phyloP scores from a whole-genome alignment of 2,797 vertebrate genomes.

The Buceros bicornis region DNA sequence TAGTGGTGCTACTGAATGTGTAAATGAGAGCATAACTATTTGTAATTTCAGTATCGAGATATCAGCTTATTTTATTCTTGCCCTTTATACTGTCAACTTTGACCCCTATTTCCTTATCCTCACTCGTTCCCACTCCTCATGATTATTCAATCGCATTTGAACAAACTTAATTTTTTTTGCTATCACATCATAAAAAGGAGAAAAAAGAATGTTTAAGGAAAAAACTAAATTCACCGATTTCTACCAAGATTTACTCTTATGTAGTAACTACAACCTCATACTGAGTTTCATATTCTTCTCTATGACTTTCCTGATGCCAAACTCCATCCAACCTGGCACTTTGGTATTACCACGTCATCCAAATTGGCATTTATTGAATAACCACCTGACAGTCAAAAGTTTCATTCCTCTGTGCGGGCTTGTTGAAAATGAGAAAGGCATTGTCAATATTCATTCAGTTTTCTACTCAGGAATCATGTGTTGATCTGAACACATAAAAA shows the following conservation, averaged over 20 bases:
- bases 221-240: not conserved
- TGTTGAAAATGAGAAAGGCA: not conserved
- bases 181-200: not conserved
- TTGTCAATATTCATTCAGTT: not conserved
- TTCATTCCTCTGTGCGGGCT: not conserved
- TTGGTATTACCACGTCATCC: not conserved
- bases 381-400: not conserved
- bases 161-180: not conserved
- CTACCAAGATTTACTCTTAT: not conserved
- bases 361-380: not conserved
- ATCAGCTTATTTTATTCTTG: not conserved
- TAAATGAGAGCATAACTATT: not conserved
- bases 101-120: not conserved
- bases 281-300: not conserved
- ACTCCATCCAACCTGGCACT: not conserved
- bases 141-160: not conserved
- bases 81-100: not conserved
- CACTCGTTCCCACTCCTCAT: accelerated
- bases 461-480: not conserved
- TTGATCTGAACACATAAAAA: not conserved
- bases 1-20: not conserved
- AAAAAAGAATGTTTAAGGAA: not conserved
- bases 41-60: not conserved
- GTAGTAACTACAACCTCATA: not conserved
- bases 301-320: not conserved